Conservation (phyloP, 2,888 invertebrate species). For the Brassicogethes aeneus region DNA sequence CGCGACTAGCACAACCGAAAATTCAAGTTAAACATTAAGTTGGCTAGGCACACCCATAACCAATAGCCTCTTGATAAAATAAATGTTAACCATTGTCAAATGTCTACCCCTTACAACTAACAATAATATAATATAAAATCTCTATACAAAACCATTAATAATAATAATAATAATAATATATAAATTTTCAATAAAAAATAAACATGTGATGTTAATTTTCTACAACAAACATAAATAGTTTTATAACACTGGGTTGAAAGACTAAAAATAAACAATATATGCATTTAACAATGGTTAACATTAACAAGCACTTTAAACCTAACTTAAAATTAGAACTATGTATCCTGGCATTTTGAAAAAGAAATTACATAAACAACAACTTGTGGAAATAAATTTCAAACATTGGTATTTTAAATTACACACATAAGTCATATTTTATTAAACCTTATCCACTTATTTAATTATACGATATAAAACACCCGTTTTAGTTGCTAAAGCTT, state of each 20-base stretch:
- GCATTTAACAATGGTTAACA: slow-evolving; percentile 33
- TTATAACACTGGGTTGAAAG: slow-evolving; percentile 33
- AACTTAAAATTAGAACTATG: slow-evolving; percentile 35
- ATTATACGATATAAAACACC: background rate
- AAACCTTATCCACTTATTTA: background rate
- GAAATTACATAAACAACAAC: slow-evolving; percentile 26
- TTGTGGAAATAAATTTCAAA: background rate
- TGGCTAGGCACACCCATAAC: slow-evolving; percentile 31
- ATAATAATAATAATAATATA: slow-evolving; percentile 21
- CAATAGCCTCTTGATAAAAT: slow-evolving; percentile 21
- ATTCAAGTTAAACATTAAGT: slow-evolving; percentile 11
- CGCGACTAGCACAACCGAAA: background rate
- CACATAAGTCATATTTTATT: too few species aligned
- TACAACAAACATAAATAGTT: slow-evolving; percentile 28
- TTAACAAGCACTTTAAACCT: slow-evolving; percentile 30
- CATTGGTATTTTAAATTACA: background rate
- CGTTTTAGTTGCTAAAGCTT: background rate
- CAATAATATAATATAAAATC: slow-evolving; percentile 25
- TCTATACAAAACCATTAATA: slow-evolving; percentile 23
- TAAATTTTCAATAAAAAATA: slow-evolving; percentile 8
- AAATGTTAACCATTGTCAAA: slow-evolving; percentile 34
- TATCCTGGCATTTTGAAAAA: slow-evolving; percentile 33
- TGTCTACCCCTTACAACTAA: slow-evolving; percentile 18
- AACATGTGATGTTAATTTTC: slow-evolving; percentile 31
- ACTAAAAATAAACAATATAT: slow-evolving; percentile 21